A percentile compares a stretch with the other conserved stretches of the same genome.
Evolutionary conservation across 2,797 vertebrate genomes (phyloP).

Genomic region (Cryptoblepharus egeriae): DNA sequence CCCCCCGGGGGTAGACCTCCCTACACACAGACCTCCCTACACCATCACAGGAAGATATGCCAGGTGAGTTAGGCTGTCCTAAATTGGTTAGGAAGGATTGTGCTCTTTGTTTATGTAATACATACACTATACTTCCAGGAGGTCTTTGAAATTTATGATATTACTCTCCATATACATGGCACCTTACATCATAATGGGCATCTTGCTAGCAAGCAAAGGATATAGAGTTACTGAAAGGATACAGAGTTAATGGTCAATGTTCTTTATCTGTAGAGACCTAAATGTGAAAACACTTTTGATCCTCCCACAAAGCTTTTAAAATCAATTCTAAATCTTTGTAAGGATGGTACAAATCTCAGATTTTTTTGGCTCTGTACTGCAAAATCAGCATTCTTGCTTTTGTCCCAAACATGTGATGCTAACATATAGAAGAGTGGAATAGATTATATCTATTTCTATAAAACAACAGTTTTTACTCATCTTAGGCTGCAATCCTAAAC

Average conservation of each 20-base stretch:
- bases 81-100: no score
- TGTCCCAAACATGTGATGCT: not conserved
- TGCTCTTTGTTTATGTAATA: not conserved
- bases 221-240: not conserved
- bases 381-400: no score
- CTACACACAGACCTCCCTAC: no score
- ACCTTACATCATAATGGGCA: not conserved
- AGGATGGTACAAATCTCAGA: not conserved
- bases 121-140: not conserved
- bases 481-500: not conserved
- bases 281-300: not conserved
- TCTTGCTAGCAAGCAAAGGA: not conserved
- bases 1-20: no score
- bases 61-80: no score
- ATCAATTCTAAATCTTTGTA: no score
- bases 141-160: not conserved
- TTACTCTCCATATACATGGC: not conserved
- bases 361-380: no score
- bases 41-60: no score
- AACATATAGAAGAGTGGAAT: not conserved
- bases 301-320: not conserved
- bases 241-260: not conserved
- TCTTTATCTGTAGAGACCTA: not conserved
- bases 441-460: not conserved
- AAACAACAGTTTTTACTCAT: not conserved